phyloP scores from a whole-genome alignment of 2,113 vertebrate genomes.

The Eonycteris spelaea region DNA sequence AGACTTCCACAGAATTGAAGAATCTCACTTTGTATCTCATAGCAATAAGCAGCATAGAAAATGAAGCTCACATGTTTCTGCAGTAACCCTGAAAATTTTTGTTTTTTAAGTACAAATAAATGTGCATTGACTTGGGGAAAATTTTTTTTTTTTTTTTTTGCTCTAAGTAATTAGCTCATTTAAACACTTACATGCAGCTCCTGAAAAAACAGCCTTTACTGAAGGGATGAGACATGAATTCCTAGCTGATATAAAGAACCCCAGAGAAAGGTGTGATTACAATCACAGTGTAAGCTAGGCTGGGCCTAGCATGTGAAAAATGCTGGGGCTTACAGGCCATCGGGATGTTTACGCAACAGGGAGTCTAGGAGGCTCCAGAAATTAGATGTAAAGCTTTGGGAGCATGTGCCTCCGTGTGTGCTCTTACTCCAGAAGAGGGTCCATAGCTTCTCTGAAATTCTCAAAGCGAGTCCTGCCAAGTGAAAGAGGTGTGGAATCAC shows the following conservation, averaged over 20 bases:
- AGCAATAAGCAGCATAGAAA: background rate
- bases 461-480: background rate
- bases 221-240: background rate
- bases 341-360: background rate
- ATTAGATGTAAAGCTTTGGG: background rate
- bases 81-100: background rate
- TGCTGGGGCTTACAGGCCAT: background rate
- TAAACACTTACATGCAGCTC: background rate
- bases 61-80: background rate
- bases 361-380: background rate
- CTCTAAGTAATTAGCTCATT: background rate
- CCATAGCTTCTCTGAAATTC: background rate
- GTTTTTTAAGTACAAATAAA: background rate
- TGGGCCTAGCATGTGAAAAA: accelerated
- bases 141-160: background rate
- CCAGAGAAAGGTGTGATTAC: background rate
- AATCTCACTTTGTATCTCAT: background rate
- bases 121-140: background rate
- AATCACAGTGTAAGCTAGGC: background rate
- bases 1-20: background rate
- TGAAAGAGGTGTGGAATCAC: background rate
- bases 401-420: background rate
- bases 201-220: background rate
- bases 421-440: background rate
- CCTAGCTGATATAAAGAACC: background rate